Evolutionary conservation across 2,888 invertebrate species (phyloP).

Genomic region (Volucella inflata): DNA sequence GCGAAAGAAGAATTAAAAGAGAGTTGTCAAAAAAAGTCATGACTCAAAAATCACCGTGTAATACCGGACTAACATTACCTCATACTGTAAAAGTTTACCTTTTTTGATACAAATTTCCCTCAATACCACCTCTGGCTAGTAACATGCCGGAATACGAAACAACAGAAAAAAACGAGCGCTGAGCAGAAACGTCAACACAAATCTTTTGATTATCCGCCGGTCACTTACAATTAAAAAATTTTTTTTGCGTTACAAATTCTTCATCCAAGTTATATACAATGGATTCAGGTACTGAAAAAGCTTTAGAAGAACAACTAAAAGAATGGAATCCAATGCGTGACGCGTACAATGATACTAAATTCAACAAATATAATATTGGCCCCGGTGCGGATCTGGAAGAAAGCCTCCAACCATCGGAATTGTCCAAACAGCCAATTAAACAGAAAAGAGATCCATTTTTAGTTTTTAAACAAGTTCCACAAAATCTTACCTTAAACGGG

Average conservation of each 20-base stretch:
- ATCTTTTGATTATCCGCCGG: no score
- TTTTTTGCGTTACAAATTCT: not conserved
- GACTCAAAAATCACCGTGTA: no score
- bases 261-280: constrained; percentile 59
- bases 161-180: no score
- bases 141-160: no score
- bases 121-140: no score
- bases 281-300: constrained; percentile 49
- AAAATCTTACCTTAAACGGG: constrained; percentile 70
- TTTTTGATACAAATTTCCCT: no score
- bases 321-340: constrained; percentile 78
- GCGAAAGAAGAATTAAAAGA: no score
- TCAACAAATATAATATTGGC: constrained; percentile 77
- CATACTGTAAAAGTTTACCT: no score
- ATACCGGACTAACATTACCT: no score
- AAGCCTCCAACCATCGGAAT: constrained; percentile 72
- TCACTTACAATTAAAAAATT: no score
- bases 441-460: constrained; percentile 68
- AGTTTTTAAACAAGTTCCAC: constrained; percentile 75
- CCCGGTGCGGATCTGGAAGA: constrained; percentile 77
- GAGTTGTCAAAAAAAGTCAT: no score
- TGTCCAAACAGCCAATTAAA: constrained; percentile 38
- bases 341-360: constrained; percentile 76
- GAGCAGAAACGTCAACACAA: not conserved
- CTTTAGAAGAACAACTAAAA: constrained; percentile 58